Percentiles rank a stretch among this genome's conserved stretches.
Evolutionary conservation across 37 sponge, comb jelly and placozoan species (phyloP).

Genomic region (Bolinopsis microptera): DNA sequence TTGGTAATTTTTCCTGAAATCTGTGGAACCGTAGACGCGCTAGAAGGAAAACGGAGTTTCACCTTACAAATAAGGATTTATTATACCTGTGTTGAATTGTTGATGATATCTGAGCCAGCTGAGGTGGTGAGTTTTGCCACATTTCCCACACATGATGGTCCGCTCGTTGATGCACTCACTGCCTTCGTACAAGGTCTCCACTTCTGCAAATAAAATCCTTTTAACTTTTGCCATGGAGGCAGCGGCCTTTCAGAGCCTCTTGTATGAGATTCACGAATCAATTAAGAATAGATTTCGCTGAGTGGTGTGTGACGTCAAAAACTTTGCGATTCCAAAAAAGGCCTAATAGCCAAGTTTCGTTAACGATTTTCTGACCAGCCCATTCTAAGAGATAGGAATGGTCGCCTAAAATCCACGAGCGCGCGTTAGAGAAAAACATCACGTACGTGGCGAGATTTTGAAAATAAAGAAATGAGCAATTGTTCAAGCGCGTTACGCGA

Average conservation of each 20-base stretch:
- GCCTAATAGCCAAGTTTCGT: not conserved
- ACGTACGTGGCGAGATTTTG: not conserved
- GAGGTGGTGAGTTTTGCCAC: conserved; percentile 14
- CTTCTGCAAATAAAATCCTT: not conserved
- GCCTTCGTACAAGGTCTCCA: conserved; percentile 13
- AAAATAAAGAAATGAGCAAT: not conserved
- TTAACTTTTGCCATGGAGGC: not conserved
- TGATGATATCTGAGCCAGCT: conserved; percentile 27
- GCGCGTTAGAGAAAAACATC: not conserved
- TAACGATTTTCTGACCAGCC: not conserved
- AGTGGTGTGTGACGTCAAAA: not conserved
- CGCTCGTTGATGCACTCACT: conserved; percentile 61
- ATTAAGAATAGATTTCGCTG: not conserved
- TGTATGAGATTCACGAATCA: not conserved
- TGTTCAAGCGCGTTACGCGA: not conserved
- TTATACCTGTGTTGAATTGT: conserved; percentile 26
- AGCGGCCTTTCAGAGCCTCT: not conserved
- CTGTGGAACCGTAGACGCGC: too few species aligned
- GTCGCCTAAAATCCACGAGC: not conserved
- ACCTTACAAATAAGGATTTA: not conserved
- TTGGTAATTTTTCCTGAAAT: not conserved
- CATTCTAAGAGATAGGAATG: not conserved
- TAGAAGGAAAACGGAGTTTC: too few species aligned
- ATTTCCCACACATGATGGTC: conserved; percentile 28
- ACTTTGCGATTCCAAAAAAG: not conserved